Base-by-base conservation (phyloP, 1,140 invertebrate species). In the Megalonaias nervosa region DNA sequence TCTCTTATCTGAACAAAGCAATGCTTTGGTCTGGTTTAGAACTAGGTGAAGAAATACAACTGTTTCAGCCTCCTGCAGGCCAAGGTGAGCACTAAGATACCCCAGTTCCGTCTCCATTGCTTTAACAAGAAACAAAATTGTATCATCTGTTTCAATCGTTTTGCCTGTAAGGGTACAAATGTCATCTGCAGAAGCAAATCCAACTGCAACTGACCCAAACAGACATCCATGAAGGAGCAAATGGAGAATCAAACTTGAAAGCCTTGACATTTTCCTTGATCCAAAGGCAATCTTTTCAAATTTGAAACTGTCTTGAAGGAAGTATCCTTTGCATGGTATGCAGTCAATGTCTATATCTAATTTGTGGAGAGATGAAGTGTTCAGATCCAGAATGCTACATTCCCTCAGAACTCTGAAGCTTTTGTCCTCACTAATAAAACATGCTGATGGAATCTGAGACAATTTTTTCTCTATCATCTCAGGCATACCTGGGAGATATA, bases 1-100 rank as follows among this genome's bases (percentile, higher is more conserved):
- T 48, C 38, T 48, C 0, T 48, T 6, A 48, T 48, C 38, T 48
- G 4, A 6, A 48, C 38, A 48, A 48, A 76, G 21, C 16, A 64
- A 13, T 13, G 61, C 16, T 15, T n/a, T 65, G 26, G 38, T 23
- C 21, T 16, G 6, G 14, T 56, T 0, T 5, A 76, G 57, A 19
- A 76, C 38, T 12, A 19, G 56, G 64, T 70, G 74, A 2, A 76
- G 17, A 21, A 76, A 58, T 16, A 69, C 56, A 23, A 59, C 59
- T 55, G 67, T 23, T 12, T 66, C 67, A 58, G 26, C 23, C 31
- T 76, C 60, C 38, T 70, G 60, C 55, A 76, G 26, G 58, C 71
- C 71, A 9, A 69, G 23, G 13, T 57, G 31, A 9, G 6, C 14
- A 57, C 38, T 55, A 1, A 70, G 9, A 26, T 38, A 57, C 26